Base-by-base conservation (phyloP, 2,888 invertebrate genomes). In the Tetramorium bicarinatum region DNA sequence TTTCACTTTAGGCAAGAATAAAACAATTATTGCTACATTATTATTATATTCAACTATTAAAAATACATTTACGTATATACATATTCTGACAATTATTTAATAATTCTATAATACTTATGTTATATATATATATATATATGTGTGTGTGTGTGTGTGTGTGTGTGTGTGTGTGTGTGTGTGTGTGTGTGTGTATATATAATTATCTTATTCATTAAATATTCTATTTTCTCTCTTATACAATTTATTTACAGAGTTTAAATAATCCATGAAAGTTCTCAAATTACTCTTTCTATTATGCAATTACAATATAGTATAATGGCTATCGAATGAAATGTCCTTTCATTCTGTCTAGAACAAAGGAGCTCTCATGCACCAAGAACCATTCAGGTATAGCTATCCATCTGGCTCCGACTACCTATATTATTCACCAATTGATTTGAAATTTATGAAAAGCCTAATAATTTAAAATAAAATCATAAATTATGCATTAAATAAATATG, bases 281-380 rank as follows among this genome's bases (percentile, higher is more conserved):
- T 61, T 44, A 61, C 29, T 29, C n/a, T 61, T 29, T 44, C 15
- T 25, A 47, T 75, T 75, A 62, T 6, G 49, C 34, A 47, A 49
- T 75, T 62, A 34, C 49, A 52, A 66, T 38, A 11, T 41, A 56
- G 41, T 72, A 52, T 41, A 76, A 76, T 52, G 13, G 13, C 13
- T 66, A 66, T 64, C 38, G 21, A 62, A 34, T 47, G 21, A 64
- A 38, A 76, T 18, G 18, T 49, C 11, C 38, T 76, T 64, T 76
- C 11, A 62, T 64, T 8, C 18, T 38, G 1, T 61, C 41, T 18
- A 34, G 9, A 52, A 52, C 52, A 76, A 66, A 66, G 38, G n/a
- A 64, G 4, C 13, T 64, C 49, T 64, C 38, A 52, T 11, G 34
- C 25, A 38, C 18, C 21, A 49, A 52, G 64, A 52, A 15, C 34